Evolutionary conservation across 2,113 vertebrate species (phyloP).

Genomic region (Machaerirhynchus nigripectus): DNA sequence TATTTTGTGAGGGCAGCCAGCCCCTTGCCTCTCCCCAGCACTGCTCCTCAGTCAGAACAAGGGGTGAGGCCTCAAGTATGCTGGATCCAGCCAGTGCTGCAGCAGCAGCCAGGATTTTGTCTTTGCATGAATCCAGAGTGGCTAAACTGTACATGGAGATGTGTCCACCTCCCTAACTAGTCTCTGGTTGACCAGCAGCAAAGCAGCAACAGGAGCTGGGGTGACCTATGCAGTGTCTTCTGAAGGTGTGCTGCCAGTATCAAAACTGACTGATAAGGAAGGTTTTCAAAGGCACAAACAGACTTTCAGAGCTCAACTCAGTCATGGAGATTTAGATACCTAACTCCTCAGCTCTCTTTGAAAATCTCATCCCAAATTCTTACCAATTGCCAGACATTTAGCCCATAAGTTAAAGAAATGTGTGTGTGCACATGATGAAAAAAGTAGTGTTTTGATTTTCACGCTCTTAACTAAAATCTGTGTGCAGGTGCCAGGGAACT

Average conservation of each 20-base stretch:
- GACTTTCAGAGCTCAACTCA: background rate
- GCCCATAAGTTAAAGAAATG: background rate
- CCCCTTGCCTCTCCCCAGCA: background rate
- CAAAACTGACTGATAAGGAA: background rate
- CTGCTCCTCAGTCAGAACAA: background rate
- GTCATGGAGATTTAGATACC: background rate
- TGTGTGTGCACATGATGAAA: background rate
- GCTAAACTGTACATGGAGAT: background rate
- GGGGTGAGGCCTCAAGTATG: background rate
- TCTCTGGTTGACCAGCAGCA: background rate
- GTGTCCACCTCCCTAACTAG: background rate
- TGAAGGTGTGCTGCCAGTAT: background rate
- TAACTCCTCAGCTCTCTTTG: background rate
- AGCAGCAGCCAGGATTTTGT: background rate
- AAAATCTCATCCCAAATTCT: background rate
- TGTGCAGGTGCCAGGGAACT: background rate
- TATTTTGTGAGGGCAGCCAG: background rate
- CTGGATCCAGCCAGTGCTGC: background rate
- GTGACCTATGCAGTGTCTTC: background rate
- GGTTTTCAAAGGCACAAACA: background rate
- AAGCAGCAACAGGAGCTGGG: background rate
- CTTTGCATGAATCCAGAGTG: background rate
- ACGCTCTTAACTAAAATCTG: background rate
- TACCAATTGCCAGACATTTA: background rate
- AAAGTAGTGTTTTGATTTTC: constrained; percentile 14